Conservation (phyloP, 1,140 invertebrate genomes). For the Drosophila dunni region DNA sequence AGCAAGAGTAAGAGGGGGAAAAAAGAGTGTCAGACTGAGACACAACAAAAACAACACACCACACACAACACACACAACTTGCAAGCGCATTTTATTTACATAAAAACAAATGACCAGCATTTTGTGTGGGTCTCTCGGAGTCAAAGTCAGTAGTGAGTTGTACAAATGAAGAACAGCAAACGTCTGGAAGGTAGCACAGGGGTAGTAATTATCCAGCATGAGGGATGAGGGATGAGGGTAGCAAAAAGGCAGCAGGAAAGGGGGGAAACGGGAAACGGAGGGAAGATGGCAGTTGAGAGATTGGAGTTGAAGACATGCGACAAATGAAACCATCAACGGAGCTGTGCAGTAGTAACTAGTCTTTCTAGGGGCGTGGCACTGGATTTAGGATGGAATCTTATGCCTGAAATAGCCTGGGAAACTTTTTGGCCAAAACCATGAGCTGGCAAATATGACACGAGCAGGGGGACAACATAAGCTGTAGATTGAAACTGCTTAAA, state of each 20-base stretch:
- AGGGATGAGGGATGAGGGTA: slow-evolving; percentile 1
- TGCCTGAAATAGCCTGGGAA: slow-evolving; percentile 65
- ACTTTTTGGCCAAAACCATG: slow-evolving; percentile 44
- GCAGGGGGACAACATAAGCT: slow-evolving; percentile 23
- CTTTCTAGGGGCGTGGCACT: background rate
- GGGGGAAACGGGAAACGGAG: too few relatives aligned
- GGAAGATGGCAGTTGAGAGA: too few relatives aligned
- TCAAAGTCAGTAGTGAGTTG: slow-evolving; percentile 40
- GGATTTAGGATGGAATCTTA: background rate
- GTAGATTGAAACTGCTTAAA: slow-evolving; percentile 25
- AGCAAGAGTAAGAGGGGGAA: background rate
- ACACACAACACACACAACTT: slow-evolving; percentile 32
- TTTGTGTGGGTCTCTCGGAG: slow-evolving; percentile 59
- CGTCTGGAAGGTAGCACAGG: slow-evolving; percentile 39
- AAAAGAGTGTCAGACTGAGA: slow-evolving; percentile 52
- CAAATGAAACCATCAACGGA: slow-evolving; percentile 30
- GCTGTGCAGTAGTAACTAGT: slow-evolving; percentile 19
- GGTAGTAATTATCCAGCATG: slow-evolving; percentile 69
- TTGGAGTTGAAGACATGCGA: too few relatives aligned
- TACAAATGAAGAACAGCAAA: slow-evolving; percentile 32
- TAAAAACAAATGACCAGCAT: slow-evolving; percentile 82
- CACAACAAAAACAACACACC: slow-evolving; percentile 36
- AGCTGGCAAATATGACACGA: slow-evolving; percentile 58
- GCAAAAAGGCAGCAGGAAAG: background rate
- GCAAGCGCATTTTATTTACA: slow-evolving; percentile 76